Percentiles rank a stretch among this genome's conserved stretches.
Conservation (phyloP, 2,888 invertebrate species). For the Salticus scenicus region DNA sequence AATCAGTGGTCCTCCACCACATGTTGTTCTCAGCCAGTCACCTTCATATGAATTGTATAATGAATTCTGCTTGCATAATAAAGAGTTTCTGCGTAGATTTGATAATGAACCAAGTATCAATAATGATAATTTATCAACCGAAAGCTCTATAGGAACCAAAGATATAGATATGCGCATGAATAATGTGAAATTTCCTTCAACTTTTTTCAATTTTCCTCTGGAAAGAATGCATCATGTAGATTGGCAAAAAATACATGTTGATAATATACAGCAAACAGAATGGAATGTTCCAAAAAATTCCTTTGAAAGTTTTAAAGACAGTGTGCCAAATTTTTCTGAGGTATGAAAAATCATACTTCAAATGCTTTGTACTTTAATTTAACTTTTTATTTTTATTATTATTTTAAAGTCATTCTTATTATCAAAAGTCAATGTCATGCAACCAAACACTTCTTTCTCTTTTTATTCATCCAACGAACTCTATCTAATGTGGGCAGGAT, state of each 20-base stretch:
- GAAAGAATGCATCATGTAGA: conserved; percentile 47
- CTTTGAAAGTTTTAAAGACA: neutral
- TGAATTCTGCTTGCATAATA: neutral
- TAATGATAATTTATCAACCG: neutral
- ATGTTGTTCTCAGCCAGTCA: conserved; percentile 89
- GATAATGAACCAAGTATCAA: neutral
- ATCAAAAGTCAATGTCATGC: too few species aligned
- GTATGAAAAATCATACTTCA: too few species aligned
- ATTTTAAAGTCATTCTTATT: too few species aligned
- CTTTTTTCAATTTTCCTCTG: conserved; percentile 16
- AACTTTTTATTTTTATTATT: too few species aligned
- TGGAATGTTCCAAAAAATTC: conserved; percentile 27
- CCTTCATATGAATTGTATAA: conserved; percentile 83
- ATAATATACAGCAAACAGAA: neutral
- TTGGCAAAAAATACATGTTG: conserved; percentile 42
- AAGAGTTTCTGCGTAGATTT: neutral
- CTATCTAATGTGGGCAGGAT: too few species aligned
- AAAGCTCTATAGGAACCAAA: neutral
- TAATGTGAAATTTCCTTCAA: neutral
- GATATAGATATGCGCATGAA: conserved; percentile 51
- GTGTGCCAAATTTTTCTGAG: neutral
- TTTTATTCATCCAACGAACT: too few species aligned
- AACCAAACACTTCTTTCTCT: too few species aligned
- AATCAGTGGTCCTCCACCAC: conserved; percentile 92
- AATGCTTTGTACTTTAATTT: too few species aligned